Evolutionary conservation across 2,113 vertebrate genomes (phyloP), one percentile per base, ranked within the genome.

Genomic region (Spea bombifrons): DNA sequence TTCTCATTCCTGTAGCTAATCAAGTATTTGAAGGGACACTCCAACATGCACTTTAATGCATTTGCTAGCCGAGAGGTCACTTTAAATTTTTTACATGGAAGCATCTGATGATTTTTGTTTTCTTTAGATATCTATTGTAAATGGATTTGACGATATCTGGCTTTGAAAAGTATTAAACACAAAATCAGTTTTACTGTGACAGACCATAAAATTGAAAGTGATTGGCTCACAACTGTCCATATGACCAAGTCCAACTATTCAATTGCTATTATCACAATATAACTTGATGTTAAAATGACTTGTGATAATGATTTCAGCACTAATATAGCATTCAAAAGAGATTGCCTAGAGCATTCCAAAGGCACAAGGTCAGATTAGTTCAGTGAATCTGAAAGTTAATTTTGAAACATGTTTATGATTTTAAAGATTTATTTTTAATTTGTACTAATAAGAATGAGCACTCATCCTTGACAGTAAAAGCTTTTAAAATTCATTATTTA

Each of bases 391-490:
- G 7, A 64, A 52, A 85, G 43, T 82, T 80, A 82, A 78, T 66
- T 81, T 75, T 82, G 63, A 71, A 83, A 82, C 76, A 77, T 73
- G 0, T 47, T 81, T 66, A 8, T 69, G 81, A 70, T 82, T 80
- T 84, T 61, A 84, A 75, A 83, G 1, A 70, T 81, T 72, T 67
- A 78, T 71, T 73, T 82, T 77, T 63, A 15, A 49, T 83, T 83
- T 76, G 75, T 75, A 80, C 83, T 78, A 81, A 81, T n/a, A 83
- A 55, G 48, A 80, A 81, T 79, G 65, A 74, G 81, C 46, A 82
- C 65, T 77, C 75, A 67, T 76, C 71, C 75, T 77, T 82, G 75
- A 76, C 74, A 83, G 75, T 77, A 75, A 82, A 83, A 80, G 16
- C 47, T 82, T 78, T 30, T 66, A 48, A 81, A 57, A 83, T 80